Conservation (phyloP, 2,888 invertebrate genomes). For the Drosophila meridionalis region DNA sequence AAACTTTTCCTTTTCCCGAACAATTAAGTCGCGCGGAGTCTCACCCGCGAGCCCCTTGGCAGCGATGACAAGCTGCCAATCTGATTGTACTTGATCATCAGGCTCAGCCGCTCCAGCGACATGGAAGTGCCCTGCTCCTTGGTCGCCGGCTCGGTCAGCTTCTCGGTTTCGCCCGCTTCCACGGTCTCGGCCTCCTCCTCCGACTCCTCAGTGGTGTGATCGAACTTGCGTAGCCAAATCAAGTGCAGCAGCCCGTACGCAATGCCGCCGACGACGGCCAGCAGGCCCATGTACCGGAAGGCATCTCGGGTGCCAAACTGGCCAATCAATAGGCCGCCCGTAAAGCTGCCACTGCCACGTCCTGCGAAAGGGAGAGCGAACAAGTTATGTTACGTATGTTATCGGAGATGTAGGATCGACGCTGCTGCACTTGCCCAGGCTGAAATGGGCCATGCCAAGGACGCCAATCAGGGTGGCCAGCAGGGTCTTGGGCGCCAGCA, state of each 20-base stretch:
- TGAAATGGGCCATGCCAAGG: conserved; percentile 95
- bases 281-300: conserved; percentile 91
- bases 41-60: conserved; percentile 88
- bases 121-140: conserved; percentile 90
- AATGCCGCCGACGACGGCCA: conserved; percentile 90
- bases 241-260: conserved; percentile 90
- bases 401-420: background rate
- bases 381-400: background rate
- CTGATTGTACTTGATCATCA: conserved; percentile 91
- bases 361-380: conserved; percentile 84
- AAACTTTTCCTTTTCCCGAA: conserved; percentile 31
- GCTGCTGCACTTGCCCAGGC: conserved; percentile 86
- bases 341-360: conserved; percentile 92
- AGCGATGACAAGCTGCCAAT: conserved; percentile 91
- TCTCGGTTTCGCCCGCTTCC: conserved; percentile 88
- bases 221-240: conserved; percentile 89
- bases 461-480: conserved; percentile 94
- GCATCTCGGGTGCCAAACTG: conserved; percentile 91
- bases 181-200: conserved; percentile 83
- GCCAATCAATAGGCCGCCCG: conserved; percentile 91
- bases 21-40: conserved; percentile 65
- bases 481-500: conserved; percentile 92
- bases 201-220: conserved; percentile 84
- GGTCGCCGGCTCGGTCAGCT: conserved; percentile 88
- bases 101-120: conserved; percentile 89